Base-by-base conservation (phyloP, 2,888 invertebrate genomes). In the Hyalella azteca region DNA sequence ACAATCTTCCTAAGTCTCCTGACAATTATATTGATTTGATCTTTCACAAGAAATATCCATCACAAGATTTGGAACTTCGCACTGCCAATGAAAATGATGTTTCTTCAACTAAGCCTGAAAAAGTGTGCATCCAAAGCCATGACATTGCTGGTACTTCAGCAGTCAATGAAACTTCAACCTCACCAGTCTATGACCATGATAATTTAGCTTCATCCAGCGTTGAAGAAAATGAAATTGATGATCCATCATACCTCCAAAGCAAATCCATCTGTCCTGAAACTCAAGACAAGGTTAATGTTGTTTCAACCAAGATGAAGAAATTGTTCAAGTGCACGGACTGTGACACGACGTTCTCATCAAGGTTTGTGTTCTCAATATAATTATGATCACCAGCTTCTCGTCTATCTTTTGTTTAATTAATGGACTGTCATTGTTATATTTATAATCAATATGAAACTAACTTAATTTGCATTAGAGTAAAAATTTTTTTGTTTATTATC, bases 211-310 rank as follows among this genome's bases (percentile, higher is more conserved):
- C 54, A 9, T 22, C 26, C 1, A 4, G 2, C 2, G 2, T 4
- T 54, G 54, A 54, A 4, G 54, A 54, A 66, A 36, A 66, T 36
- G 26, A 66, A 3, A 36, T 66, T 36, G 66, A 66, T 36, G 66
- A 66, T 22, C 66, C 66, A 26, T 11, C 13, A 29, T 29, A 15
- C 9, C 32, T 29, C 66, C 36, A 36, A 66, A 36, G 4, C 19
- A 15, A 7, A 9, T 36, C 11, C 36, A 36, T 66, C 36, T 36
- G 36, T 36, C n/a, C n/a, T 1, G 36, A 36, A 36, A 19, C 0
- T 5, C 11, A 29, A 29, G 66, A 19, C 54, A 9, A 54, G 11
- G 29, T 13, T 26, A 54, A 36, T 36, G 66, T 32, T 0, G 39
- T 3, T 32, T 15, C 19, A 66, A 66, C 19, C n/a, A 1, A 13